phyloP scores from a whole-genome alignment of 2,888 invertebrate species.

The Parasteatoda lunata region DNA sequence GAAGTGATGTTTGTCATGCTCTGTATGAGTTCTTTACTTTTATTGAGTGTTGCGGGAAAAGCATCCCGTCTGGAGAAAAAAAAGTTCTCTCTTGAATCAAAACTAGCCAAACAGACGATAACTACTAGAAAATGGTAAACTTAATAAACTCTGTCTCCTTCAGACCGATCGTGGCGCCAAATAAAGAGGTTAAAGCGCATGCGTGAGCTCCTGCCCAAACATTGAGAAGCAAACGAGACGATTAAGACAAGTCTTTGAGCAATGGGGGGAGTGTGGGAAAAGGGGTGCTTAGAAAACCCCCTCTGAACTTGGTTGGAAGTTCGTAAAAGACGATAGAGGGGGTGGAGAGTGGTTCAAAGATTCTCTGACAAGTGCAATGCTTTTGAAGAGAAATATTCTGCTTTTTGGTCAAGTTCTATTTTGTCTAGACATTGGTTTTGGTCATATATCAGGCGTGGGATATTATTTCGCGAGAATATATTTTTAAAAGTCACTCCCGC shows the following conservation, averaged over 20 bases:
- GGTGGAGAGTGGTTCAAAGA: conserved; percentile 27
- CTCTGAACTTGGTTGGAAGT: neutral
- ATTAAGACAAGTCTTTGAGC: conserved; percentile 54
- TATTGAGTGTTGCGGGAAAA: no score
- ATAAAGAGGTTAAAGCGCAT: conserved; percentile 26
- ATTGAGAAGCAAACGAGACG: conserved; percentile 61
- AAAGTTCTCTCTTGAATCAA: neutral
- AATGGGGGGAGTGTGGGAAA: conserved; percentile 4
- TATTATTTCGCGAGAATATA: conserved; percentile 29
- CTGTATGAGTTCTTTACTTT: no score
- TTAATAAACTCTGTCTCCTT: conserved; percentile 29
- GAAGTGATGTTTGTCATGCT: no score
- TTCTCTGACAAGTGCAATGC: conserved; percentile 54
- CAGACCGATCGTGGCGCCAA: conserved; percentile 56
- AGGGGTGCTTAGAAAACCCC: neutral
- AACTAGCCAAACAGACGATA: conserved; percentile 19
- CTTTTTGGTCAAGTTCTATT: conserved; percentile 66
- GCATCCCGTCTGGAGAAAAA: neutral
- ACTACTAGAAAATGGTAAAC: conserved; percentile 5
- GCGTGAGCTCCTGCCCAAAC: conserved; percentile 61
- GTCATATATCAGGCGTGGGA: conserved; percentile 53
- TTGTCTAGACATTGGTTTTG: conserved; percentile 61
- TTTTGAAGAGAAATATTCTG: conserved; percentile 49
- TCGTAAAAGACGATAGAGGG: neutral
- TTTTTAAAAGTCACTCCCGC: neutral